Evolutionary conservation across 2,888 invertebrate species (phyloP), one percentile per base, ranked within the genome.

Genomic region (Phorcus lineatus): DNA sequence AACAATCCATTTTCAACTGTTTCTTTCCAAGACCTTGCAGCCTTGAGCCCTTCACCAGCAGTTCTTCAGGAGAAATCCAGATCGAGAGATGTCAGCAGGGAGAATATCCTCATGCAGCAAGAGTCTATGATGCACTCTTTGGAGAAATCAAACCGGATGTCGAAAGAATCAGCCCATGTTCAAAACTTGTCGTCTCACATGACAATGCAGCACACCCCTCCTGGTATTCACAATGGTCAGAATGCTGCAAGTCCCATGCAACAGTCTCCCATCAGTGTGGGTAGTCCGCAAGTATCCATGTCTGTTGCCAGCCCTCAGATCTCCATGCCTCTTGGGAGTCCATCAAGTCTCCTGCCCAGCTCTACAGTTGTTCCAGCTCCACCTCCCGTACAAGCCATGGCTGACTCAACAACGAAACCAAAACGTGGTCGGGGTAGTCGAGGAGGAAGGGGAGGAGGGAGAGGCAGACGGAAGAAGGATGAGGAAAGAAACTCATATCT

Each of bases 351-450:
- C 31, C 80, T 88, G 66, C 85, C 88, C 9, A 87, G 85, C 74
- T 87, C 89, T 17, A 85, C 87, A 2, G 83, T 87, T 52, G 84
- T 85, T 13, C 85, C 85, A 76, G 83, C 89, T 16, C 86, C 88
- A 22, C 85, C 86, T 9, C 86, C 91, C 31, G 86, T 91, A 9
- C 91, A 91, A 81, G 91, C 92, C 0, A 86, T 89, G 31, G 89
- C 92, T 16, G 92, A 92, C 83, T 91, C 92, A 6, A 91, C 91
- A 17, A 91, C 92, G 24, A 90, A 91, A 82, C 90, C 91, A 19
- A 91, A 91, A 79, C 87, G 88, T 76, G 78, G 84, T 2, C 80
- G 89, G 13, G 55, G 76, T 16, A 40, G 76, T 11, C 54, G 76
- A 54, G 22, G 75, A 47, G 75, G 75, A 1, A 52, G 74, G 13